Evolutionary conservation across 2,113 vertebrate species (phyloP), one percentile per base, ranked within the genome.

Genomic region (Helogale parvula): DNA sequence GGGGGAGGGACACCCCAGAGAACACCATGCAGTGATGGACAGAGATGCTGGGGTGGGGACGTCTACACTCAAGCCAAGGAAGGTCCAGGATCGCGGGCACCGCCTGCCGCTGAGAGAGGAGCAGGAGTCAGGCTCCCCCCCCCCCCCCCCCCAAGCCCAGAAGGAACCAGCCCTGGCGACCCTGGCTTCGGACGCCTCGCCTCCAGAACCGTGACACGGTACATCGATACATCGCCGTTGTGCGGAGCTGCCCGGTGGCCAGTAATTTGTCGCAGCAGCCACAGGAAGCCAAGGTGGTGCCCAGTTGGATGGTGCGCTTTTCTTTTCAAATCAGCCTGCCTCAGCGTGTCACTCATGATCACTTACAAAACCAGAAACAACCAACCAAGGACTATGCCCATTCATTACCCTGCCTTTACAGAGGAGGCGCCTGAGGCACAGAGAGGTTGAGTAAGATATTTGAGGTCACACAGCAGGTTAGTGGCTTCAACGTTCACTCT

Each of bases 61-160:
- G 2, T 2, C 15, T 16, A 23, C n/a, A 45, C 52, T 27, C 52
- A 63, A 19, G 60, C n/a, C 72, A 33, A 4, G 23, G 29, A 50
- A 45, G 0, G 16, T 8, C 57, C 8, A 23, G 38, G 38, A 21
- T 0, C 31, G 16, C 1, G 3, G 69, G 8, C 2, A 23, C 77
- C 33, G 31, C 33, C 17, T 35, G 91, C 29, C 15, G 13, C 21
- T 29, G 29, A 65, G 33, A 33, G 60, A 54, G 6, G 5, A 15
- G 2, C 54, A 1, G 2, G 45, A 25, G 9, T 4, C 14, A 45
- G 52, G 15, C 17, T 15, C 19, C 89, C 9, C 35, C 41, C 31
- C 5, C 2, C 38, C 38, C 38, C 38, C 38, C 38, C 38, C 38
- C 38, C 38, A 8, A 60, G 17, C 15, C 69, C 19, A 13, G 50